Base-by-base conservation (phyloP, 2,797 vertebrate genomes). In the Danio aesculapii region DNA sequence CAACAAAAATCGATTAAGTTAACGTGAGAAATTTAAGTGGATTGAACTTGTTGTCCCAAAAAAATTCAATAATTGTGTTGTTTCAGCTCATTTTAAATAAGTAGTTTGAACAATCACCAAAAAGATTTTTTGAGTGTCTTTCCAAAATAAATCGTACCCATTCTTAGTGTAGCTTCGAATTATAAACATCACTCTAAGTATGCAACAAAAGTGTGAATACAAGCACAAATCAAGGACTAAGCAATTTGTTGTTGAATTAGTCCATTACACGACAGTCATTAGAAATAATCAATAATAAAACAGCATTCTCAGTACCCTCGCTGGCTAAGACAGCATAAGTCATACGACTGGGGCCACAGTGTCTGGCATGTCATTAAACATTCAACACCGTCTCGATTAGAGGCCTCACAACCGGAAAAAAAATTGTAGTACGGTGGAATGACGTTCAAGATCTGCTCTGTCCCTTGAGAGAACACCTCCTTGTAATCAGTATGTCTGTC, bases 321-420 rank as follows among this genome's bases (percentile, higher is more conserved):
- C 49, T 53, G 68, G 59, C 74, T 68, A 52, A 68, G 77, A 64
- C 81, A 70, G 64, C 81, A 80, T 80, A 82, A 82, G 73, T 84
- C 82, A 85, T 77, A 85, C 82, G 79, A 85, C 80, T 82, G 74
- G 73, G 76, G 79, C 79, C 81, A 66, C 73, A 30, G 71, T 81
- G 84, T 77, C 84, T 85, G 81, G 79, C 77, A 82, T 81, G 75
- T 79, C 83, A 83, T 87, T 79, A 87, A 85, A 85, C 77, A 85
- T 87, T 87, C 83, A 87, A 70, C 81, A 85, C 64, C 46, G 46
- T 66, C 70, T 70, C 49, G 66, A 82, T 76, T 78, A 80, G 72
- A 73, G 41, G 67, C 63, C 80, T 84, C 80, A 66, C 63, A 61
- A n/a, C 17, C 14, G 14, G 50, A 21, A 8, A 47, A n/a, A 41